Percentiles rank a stretch among this genome's conserved stretches.
Evolutionary conservation across 1,140 invertebrate species (phyloP).

Genomic region (Calliopsis andreniformis): DNA sequence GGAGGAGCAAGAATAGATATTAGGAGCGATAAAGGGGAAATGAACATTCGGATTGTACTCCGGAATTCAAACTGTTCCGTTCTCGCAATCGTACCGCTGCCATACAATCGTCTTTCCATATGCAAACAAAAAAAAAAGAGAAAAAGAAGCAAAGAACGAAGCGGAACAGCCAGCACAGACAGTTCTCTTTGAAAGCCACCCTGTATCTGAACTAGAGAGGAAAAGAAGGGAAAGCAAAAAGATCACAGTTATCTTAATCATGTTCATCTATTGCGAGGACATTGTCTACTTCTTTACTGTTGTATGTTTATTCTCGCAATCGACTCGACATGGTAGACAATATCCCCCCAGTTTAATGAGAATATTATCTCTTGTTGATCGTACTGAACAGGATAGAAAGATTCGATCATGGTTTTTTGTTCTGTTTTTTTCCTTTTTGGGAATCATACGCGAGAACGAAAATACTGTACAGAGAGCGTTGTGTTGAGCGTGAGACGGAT

Average conservation of each 20-base stretch:
- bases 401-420: neutral
- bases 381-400: neutral
- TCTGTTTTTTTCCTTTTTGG: neutral
- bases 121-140: too few relatives aligned
- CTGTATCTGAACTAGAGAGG: constrained; percentile 1
- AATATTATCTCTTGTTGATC: neutral
- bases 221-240: constrained; percentile 4
- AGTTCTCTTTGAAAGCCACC: constrained; percentile 3
- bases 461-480: neutral
- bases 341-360: too few relatives aligned
- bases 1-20: neutral
- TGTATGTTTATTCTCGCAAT: neutral
- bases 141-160: neutral
- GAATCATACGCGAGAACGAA: neutral
- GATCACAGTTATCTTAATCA: neutral
- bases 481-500: neutral
- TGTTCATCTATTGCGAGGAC: neutral
- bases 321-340: neutral
- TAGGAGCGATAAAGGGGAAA: neutral
- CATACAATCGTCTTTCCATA: neutral
- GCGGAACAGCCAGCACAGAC: neutral
- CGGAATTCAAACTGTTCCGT: neutral
- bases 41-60: constrained; percentile 2
- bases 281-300: neutral
- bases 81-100: neutral